Evolutionary conservation across 2,888 invertebrate species (phyloP), one percentile per base, ranked within the genome.

Genomic region (Erebia ligea): DNA sequence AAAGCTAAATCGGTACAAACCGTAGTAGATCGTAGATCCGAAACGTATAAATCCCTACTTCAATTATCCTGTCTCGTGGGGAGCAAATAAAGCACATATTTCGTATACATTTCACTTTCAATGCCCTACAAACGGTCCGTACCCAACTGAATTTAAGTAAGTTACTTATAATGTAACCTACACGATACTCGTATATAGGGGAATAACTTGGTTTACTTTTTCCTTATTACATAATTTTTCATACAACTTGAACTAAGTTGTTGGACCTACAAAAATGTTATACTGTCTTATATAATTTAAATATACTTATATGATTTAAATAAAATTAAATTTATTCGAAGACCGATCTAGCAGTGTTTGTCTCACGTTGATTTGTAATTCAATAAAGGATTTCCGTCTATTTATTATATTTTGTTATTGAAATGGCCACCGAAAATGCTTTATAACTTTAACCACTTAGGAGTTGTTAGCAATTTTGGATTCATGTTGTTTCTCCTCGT

Each of bases 31-130:
- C 83, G 83, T 81, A 87, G 84, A 87, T 88, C 85, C 84, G 86
- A 84, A 86, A 86, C 84, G 82, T 85, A 90, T 91, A 89, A 90
- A 91, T 90, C 88, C 88, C 87, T 86, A 84, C 86, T 91, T 90
- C 89, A 91, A 90, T 91, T 90, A 90, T 89, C 85, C 82, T 85
- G 86, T 88, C 88, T 86, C 86, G 83, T 76, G 82, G 83, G 83
- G 80, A 84, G 84, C 84, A 87, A 89, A 89, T 87, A 89, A 86
- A 88, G 86, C 88, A 83, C 87, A 86, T 82, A 86, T 85, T 85
- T 84, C 83, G 84, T 81, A 83, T 82, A 85, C 84, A 85, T 86
- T 87, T 87, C 87, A 86, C 86, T 86, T 85, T 87, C 86, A 82
- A 83, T 86, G 83, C 81, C 78, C 78, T 78, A 80, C 80, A 78